These are phyloP conservation scores for Holotrichia oblita DNA, from an alignment of 1,140 invertebrate genomes.

Conservation along the genomic window DNA sequence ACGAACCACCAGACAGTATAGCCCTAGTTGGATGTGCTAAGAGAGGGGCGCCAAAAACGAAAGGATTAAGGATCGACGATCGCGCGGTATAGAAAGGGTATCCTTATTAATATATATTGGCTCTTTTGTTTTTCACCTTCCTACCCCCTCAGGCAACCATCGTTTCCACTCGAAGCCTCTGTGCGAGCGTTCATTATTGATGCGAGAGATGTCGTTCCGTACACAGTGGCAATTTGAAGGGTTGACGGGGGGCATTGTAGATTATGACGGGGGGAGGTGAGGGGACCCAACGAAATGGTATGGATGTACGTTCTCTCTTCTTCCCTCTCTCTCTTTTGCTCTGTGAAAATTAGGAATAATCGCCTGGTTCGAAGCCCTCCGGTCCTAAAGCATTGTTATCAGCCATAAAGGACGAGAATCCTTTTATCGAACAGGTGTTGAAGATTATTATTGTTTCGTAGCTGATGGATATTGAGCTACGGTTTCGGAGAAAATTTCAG, in stretches of 20 bases:
- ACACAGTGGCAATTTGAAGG: constrained; percentile 34
- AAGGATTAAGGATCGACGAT: constrained; percentile 37
- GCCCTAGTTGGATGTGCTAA: neutral
- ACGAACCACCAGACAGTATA: neutral
- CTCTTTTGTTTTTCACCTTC: constrained; percentile 37
- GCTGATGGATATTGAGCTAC: neutral
- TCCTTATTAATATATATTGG: constrained; percentile 42
- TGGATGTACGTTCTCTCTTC: constrained; percentile 18
- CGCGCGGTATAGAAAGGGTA: constrained; percentile 35
- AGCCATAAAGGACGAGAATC: constrained; percentile 13
- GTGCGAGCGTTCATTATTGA: constrained; percentile 29
- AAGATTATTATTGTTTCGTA: constrained; percentile 29
- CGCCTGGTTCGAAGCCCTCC: constrained; percentile 22
- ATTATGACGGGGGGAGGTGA: no score
- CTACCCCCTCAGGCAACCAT: neutral
- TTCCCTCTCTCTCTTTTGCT: no score
- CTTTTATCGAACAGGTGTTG: constrained; percentile 34
- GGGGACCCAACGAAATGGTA: no score
- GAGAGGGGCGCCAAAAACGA: constrained; percentile 28
- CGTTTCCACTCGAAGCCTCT: neutral
- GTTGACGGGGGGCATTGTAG: neutral
- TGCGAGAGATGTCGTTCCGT: constrained; percentile 33
- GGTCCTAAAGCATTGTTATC: constrained; percentile 26
- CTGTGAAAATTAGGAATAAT: constrained; percentile 28
- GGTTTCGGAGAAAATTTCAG: constrained; percentile 11